Conservation (phyloP, 2,113 vertebrate genomes). For the Serinus canaria region DNA sequence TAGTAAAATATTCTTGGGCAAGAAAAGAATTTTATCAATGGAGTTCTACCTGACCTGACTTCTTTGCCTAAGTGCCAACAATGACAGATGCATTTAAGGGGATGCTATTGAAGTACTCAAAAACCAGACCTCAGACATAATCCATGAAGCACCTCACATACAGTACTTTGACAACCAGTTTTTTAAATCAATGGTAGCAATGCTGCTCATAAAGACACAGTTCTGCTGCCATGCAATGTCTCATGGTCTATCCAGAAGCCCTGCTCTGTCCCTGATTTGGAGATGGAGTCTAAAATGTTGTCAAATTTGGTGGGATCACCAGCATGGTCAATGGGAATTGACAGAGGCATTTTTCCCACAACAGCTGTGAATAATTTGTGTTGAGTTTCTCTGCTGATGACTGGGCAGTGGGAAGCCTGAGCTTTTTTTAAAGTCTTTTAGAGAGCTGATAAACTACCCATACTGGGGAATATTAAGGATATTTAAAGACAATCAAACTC, state of each 20-base stretch:
- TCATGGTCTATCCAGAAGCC: not conserved
- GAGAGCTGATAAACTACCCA: not conserved
- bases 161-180: not conserved
- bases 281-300: not conserved
- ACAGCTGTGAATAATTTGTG: not conserved
- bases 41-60: constrained; percentile 30
- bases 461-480: not conserved
- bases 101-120: not conserved
- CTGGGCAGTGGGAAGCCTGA: not conserved
- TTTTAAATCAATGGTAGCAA: not conserved
- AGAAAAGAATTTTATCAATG: not conserved
- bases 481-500: not conserved
- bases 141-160: not conserved
- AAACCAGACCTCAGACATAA: not conserved
- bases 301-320: not conserved
- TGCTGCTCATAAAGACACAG: not conserved
- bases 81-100: not conserved
- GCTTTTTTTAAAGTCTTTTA: not conserved
- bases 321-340: not conserved
- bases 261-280: not conserved
- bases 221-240: not conserved
- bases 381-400: not conserved
- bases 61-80: not conserved
- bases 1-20: not conserved
- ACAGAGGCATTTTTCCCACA: not conserved